Conservation (phyloP, 2,888 invertebrate species). For the Hermodice carunculata region DNA sequence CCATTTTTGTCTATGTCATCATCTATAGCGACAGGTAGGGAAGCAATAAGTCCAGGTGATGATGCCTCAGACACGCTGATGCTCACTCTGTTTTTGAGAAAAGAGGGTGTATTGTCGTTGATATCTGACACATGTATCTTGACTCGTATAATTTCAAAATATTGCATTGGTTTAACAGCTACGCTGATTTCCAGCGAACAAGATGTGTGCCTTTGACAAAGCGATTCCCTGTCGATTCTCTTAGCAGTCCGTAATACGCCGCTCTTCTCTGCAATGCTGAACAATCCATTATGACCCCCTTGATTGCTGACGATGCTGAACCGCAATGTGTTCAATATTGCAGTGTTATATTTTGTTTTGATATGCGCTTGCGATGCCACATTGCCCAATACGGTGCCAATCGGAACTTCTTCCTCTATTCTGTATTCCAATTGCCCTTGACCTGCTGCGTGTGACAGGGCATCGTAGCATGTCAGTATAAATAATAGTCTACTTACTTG, state of each 20-base stretch:
- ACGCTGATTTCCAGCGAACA: constrained; percentile 8
- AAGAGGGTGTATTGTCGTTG: constrained; percentile 14
- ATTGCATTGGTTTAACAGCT: constrained; percentile 9
- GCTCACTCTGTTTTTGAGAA: neutral
- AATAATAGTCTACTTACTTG: too few species aligned
- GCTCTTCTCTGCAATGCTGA: too few species aligned
- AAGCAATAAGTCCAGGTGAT: neutral
- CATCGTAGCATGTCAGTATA: too few species aligned
- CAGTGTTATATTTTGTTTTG: neutral
- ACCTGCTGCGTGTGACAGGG: too few species aligned
- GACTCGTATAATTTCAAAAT: constrained; percentile 12
- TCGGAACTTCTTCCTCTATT: constrained; percentile 6
- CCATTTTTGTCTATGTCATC: constrained; percentile 8
- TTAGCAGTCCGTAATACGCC: constrained; percentile 7
- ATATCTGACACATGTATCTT: constrained; percentile 5
- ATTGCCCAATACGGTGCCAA: constrained; percentile 3
- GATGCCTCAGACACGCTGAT: constrained; percentile 5
- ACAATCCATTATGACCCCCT: too few species aligned
- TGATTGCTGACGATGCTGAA: too few species aligned
- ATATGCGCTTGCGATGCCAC: constrained; percentile 1
- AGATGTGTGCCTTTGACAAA: neutral
- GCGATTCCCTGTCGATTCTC: constrained; percentile 11
- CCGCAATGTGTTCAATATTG: neutral
- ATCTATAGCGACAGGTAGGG: constrained; percentile 16
- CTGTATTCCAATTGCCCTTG: constrained; percentile 10